Evolutionary conservation across 2,797 vertebrate genomes (phyloP).

Genomic region (Hippocampus kuda): DNA sequence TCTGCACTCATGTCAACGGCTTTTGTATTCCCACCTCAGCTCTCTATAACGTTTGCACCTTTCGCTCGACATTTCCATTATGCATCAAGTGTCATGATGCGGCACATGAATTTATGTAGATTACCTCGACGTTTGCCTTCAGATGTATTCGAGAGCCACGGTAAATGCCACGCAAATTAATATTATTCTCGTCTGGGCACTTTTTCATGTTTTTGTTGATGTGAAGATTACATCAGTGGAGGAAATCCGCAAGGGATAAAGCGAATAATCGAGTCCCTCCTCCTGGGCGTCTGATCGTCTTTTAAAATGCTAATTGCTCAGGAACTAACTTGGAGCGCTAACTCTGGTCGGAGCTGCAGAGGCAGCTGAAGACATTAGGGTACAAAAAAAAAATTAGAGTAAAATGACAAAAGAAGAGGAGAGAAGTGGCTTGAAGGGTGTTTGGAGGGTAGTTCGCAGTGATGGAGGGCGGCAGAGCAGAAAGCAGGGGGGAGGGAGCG

Average conservation of each 20-base stretch:
- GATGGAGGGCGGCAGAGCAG: constrained; percentile 5
- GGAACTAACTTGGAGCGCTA: constrained; percentile 14
- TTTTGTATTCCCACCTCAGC: constrained; percentile 12
- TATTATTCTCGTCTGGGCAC: constrained; percentile 1
- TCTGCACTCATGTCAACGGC: constrained; percentile 24
- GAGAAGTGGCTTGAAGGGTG: constrained; percentile 56
- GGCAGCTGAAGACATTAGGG: constrained; percentile 15
- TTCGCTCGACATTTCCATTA: constrained; percentile 33
- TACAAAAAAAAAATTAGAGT: background rate
- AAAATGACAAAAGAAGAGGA: constrained; percentile 23
- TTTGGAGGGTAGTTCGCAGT: constrained; percentile 54
- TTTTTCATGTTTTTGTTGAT: constrained; percentile 9
- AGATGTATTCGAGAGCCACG: constrained; percentile 7
- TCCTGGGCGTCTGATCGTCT: constrained; percentile 14
- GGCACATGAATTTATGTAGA: constrained; percentile 47
- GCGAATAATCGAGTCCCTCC: constrained; percentile 7
- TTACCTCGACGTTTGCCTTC: constrained; percentile 22
- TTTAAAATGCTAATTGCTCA: constrained; percentile 10
- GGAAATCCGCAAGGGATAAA: constrained; percentile 14
- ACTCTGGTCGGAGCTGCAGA: constrained; percentile 16
- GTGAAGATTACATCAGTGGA: constrained; percentile 17
- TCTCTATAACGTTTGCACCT: constrained; percentile 25
- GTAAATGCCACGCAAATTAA: constrained; percentile 30
- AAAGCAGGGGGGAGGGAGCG: constrained; percentile 1
- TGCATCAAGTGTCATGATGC: constrained; percentile 26